Evolutionary conservation across 2,797 vertebrate genomes (phyloP).

Genomic region (Orestias chungarensis): DNA sequence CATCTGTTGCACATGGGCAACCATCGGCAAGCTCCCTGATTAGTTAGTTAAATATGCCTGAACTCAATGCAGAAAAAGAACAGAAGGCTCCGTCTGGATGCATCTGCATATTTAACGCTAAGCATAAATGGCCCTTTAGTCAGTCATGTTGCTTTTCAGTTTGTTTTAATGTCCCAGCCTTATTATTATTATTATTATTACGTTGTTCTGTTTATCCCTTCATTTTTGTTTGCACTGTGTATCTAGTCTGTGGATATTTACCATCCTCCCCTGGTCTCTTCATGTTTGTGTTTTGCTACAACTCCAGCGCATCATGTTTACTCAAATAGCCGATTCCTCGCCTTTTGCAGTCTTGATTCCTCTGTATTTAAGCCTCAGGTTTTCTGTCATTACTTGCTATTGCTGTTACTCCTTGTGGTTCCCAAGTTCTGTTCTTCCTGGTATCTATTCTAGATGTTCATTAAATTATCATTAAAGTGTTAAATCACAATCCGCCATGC

Average conservation of each 20-base stretch:
- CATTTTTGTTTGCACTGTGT: background rate
- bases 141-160: constrained; percentile 1
- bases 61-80: background rate
- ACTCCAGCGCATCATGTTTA: background rate
- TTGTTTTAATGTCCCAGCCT: background rate
- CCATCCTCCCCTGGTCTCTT: background rate
- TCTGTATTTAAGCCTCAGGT: background rate
- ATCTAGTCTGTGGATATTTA: background rate
- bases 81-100: background rate
- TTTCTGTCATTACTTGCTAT: background rate
- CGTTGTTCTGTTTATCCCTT: background rate
- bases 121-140: background rate
- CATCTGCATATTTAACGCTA: constrained; percentile 1
- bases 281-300: background rate
- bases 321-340: background rate
- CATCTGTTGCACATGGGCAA: background rate
- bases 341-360: background rate
- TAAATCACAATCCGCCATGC: background rate
- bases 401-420: background rate
- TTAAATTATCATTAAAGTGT: background rate
- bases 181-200: background rate
- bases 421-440: background rate
- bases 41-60: background rate
- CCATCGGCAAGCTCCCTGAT: background rate
- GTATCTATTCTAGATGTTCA: background rate